Evolutionary conservation across 1,140 invertebrate species (phyloP).

Genomic region (Ruditapes philippinarum): DNA sequence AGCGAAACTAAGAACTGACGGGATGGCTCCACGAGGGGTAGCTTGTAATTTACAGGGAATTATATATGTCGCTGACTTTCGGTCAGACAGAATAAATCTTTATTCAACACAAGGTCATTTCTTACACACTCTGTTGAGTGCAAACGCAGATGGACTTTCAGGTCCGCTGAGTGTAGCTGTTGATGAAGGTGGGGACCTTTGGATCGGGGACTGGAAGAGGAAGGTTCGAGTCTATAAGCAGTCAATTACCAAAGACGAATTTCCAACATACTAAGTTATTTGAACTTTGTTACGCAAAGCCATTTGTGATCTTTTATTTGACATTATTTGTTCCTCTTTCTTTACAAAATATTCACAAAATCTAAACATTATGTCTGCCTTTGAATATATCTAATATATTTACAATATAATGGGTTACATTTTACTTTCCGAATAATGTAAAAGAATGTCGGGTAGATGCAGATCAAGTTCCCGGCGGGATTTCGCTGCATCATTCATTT

Average conservation of each 20-base stretch:
- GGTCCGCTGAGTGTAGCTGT: conserved; percentile 54
- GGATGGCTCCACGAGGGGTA: conserved; percentile 53
- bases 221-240: conserved; percentile 48
- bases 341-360: no score
- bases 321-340: no score
- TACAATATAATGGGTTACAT: no score
- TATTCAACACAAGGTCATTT: conserved; percentile 59
- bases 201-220: conserved; percentile 61
- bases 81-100: conserved; percentile 49
- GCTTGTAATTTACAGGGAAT: conserved; percentile 46
- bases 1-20: conserved; percentile 50
- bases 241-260: background rate
- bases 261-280: no score
- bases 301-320: no score
- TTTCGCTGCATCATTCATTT: no score
- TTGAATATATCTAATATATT: no score
- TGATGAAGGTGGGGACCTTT: conserved; percentile 42
- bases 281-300: no score
- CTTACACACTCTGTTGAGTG: conserved; percentile 29
- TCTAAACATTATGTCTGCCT: no score
- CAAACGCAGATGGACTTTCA: conserved; percentile 1
- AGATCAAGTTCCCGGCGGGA: no score
- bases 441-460: no score
- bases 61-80: conserved; percentile 59
- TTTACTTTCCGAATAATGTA: no score